These are phyloP conservation scores for Glyptemys insculpta DNA, from an alignment of 2,797 vertebrate species.

Conservation along the genomic window DNA sequence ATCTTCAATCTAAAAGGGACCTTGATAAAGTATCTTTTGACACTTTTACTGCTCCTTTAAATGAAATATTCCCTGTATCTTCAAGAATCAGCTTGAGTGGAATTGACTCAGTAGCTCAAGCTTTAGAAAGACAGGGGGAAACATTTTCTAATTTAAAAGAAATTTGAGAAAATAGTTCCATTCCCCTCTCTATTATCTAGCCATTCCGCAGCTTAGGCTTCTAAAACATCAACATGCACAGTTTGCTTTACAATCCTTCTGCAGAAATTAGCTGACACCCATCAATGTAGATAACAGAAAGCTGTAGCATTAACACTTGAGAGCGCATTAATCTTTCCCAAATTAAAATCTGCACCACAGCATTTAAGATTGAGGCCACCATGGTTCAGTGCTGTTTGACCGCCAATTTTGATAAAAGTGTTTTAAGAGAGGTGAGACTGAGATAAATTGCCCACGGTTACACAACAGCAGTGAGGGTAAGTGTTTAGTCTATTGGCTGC, in stretches of 20 bases:
- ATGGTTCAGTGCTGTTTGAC: conserved; percentile 88
- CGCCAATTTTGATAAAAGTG: conserved; percentile 98
- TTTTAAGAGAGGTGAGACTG: conserved; percentile 96
- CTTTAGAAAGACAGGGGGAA: conserved; percentile 75
- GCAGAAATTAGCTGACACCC: conserved; percentile 91
- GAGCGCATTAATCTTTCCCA: conserved; percentile 98
- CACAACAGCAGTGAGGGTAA: conserved; percentile 80
- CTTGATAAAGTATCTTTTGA: conserved; percentile 80
- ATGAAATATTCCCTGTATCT: conserved; percentile 82
- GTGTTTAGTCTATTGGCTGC: conserved; percentile 75
- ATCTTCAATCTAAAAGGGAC: conserved; percentile 73
- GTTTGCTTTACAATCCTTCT: conserved; percentile 83
- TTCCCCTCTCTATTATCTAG: conserved; percentile 82
- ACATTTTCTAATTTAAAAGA: conserved; percentile 89
- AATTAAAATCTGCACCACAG: conserved; percentile 95
- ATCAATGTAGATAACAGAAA: conserved; percentile 90
- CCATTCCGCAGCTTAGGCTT: conserved; percentile 77
- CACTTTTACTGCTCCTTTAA: conserved; percentile 78
- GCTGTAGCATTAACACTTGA: conserved; percentile 88
- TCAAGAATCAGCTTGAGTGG: conserved; percentile 71
- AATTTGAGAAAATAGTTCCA: conserved; percentile 88
- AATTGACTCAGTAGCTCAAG: conserved; percentile 76
- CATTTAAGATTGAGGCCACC: conserved; percentile 94
- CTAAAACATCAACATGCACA: conserved; percentile 83
- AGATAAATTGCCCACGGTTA: conserved; percentile 92